Evolutionary conservation across 2,797 vertebrate species (phyloP).

Genomic region (Anas georgica): DNA sequence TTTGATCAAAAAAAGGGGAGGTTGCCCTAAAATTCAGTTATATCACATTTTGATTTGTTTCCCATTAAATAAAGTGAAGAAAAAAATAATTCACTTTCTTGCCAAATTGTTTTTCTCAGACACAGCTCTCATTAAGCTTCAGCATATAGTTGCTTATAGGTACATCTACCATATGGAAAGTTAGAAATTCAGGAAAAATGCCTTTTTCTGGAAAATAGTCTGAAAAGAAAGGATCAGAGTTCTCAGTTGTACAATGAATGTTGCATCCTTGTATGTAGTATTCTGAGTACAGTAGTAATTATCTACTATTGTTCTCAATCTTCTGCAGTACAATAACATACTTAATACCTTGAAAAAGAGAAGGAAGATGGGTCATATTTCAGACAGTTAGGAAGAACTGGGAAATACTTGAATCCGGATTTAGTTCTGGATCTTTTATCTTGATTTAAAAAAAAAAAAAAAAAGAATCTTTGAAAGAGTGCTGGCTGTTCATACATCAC

Average conservation of each 20-base stretch:
- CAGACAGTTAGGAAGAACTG: neutral
- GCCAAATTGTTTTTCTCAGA: neutral
- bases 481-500: neutral
- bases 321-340: neutral
- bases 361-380: neutral
- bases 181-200: neutral
- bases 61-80: neutral
- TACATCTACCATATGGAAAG: neutral
- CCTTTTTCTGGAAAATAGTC: neutral
- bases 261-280: neutral
- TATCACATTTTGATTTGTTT: neutral
- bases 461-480: neutral
- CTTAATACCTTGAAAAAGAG: neutral
- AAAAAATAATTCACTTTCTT: neutral
- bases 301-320: neutral
- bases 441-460: neutral
- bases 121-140: neutral
- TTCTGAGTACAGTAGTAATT: neutral
- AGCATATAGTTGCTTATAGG: neutral
- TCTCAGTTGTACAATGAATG: neutral
- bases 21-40: neutral
- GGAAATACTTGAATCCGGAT: neutral
- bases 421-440: conserved; percentile 10
- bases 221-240: neutral
- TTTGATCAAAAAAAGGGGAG: neutral